Conservation (phyloP, 2,888 invertebrate species). For the Sepiola atlantica region DNA sequence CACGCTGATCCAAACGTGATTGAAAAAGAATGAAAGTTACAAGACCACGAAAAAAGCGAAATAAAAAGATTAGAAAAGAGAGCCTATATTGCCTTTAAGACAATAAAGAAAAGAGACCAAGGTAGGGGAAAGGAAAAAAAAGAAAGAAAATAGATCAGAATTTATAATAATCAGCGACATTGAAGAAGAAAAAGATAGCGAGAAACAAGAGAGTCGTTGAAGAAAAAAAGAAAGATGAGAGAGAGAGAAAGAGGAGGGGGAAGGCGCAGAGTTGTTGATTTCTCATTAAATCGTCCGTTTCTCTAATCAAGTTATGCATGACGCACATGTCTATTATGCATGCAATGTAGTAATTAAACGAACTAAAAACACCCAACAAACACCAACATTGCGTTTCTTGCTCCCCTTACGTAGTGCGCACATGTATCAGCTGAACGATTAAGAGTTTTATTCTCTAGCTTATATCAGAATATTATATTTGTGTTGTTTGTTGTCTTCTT, state of each 20-base stretch:
- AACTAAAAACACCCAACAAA: background rate
- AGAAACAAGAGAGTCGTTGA: no score
- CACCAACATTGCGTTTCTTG: background rate
- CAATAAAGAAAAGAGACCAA: background rate
- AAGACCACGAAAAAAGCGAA: no score
- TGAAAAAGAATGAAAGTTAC: no score
- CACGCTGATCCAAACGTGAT: no score
- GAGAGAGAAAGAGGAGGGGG: background rate
- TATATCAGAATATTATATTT: no score
- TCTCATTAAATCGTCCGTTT: background rate
- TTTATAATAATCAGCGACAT: background rate
- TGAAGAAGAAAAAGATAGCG: background rate
- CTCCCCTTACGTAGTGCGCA: background rate
- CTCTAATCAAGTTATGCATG: conserved; percentile 32
- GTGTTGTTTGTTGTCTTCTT: no score
- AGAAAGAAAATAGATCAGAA: background rate
- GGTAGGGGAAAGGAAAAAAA: background rate
- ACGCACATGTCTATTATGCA: conserved; percentile 13
- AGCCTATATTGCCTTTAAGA: background rate
- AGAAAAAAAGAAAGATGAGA: background rate
- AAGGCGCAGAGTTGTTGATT: background rate
- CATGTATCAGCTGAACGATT: background rate
- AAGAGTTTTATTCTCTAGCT: background rate
- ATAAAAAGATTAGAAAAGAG: no score
- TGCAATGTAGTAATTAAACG: conserved; percentile 21